These are phyloP conservation scores for Peromyscus eremicus DNA, from an alignment of 2,797 vertebrate species.

Conservation along the genomic window DNA sequence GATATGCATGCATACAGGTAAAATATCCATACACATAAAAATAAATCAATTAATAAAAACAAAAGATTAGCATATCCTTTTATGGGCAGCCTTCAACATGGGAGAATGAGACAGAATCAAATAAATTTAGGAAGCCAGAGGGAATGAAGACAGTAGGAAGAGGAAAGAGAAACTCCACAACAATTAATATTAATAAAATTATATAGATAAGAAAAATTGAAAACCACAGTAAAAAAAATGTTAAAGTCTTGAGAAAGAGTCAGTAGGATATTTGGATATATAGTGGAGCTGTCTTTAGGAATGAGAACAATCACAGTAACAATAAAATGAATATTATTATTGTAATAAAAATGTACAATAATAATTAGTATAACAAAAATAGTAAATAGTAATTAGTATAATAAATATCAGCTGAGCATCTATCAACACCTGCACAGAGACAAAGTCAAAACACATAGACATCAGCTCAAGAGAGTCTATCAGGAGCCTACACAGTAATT, in stretches of 20 bases:
- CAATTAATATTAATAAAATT: neutral
- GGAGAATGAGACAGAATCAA: neutral
- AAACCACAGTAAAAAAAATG: neutral
- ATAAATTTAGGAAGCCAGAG: neutral
- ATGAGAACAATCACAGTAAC: neutral
- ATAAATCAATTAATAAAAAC: neutral
- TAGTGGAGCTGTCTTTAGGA: neutral
- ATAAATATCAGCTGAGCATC: neutral
- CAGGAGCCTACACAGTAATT: neutral
- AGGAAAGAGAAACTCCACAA: neutral
- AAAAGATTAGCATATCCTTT: neutral
- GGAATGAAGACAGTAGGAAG: neutral
- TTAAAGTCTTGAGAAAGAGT: neutral
- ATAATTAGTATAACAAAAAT: neutral
- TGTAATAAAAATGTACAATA: neutral
- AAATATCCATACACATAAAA: neutral
- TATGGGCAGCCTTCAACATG: neutral
- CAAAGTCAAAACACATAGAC: neutral
- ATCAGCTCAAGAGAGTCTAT: neutral
- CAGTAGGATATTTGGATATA: neutral
- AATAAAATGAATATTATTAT: neutral
- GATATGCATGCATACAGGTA: neutral
- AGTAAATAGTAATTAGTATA: neutral
- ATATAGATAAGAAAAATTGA: neutral
- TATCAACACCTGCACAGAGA: neutral